phyloP scores from a whole-genome alignment of 2,797 vertebrate genomes.

The Pseudocheirus occidentalis region DNA sequence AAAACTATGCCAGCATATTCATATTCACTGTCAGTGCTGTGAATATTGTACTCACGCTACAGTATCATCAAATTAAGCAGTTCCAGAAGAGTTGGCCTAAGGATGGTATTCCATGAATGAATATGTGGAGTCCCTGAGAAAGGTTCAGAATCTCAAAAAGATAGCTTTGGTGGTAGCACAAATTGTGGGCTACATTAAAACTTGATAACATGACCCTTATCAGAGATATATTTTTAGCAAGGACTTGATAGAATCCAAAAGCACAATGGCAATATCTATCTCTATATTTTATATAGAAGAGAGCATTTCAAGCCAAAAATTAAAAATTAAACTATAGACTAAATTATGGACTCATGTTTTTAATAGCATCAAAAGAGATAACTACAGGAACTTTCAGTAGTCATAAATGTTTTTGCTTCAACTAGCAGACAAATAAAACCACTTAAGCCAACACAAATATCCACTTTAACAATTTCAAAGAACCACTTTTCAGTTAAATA shows the following conservation, averaged over 20 bases:
- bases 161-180: neutral
- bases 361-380: neutral
- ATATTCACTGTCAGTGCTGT: too few species aligned
- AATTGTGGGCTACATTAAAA: neutral
- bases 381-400: neutral
- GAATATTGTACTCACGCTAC: too few species aligned
- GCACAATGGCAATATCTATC: neutral
- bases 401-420: constrained; percentile 15
- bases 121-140: neutral
- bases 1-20: too few species aligned
- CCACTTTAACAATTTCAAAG: neutral
- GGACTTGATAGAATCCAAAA: neutral
- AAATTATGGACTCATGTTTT: neutral
- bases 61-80: neutral
- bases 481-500: constrained; percentile 4
- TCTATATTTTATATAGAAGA: neutral
- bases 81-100: neutral
- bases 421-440: constrained; percentile 16
- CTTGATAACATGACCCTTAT: neutral
- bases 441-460: constrained; percentile 33
- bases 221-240: neutral
- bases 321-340: neutral
- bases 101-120: neutral
- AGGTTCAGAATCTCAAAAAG: too few species aligned
- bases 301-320: neutral